These are phyloP conservation scores for Parapsyche elsis DNA, from an alignment of 1,140 invertebrate genomes.

Conservation along the genomic window DNA sequence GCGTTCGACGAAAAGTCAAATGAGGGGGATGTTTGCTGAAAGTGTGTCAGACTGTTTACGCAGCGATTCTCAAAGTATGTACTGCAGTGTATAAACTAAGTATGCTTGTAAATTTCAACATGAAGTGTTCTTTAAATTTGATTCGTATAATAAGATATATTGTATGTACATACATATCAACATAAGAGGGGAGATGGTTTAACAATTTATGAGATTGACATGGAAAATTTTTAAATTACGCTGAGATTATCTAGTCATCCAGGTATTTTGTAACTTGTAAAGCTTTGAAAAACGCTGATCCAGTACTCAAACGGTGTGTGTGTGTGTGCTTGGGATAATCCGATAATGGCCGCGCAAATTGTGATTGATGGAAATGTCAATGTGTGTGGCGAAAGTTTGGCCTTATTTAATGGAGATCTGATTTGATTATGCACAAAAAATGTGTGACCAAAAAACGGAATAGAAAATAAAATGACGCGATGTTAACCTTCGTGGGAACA, in stretches of 20 bases:
- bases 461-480: neutral
- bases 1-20: neutral
- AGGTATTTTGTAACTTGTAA: too few species aligned
- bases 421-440: neutral
- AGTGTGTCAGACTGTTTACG: neutral
- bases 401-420: constrained; percentile 2
- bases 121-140: too few species aligned
- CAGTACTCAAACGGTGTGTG: neutral
- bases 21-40: neutral
- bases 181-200: too few species aligned
- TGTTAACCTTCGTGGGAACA: too few species aligned
- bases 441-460: neutral
- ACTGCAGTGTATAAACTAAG: too few species aligned
- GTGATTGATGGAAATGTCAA: constrained; percentile 30
- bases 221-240: neutral
- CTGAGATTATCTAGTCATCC: too few species aligned
- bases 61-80: neutral
- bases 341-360: constrained; percentile 27
- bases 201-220: too few species aligned
- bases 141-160: too few species aligned
- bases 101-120: too few species aligned
- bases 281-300: neutral
- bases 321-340: constrained; percentile 11
- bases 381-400: neutral
- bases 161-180: too few species aligned